Base-by-base conservation (phyloP, 2,888 invertebrate species). In the Orthosia gracilis region DNA sequence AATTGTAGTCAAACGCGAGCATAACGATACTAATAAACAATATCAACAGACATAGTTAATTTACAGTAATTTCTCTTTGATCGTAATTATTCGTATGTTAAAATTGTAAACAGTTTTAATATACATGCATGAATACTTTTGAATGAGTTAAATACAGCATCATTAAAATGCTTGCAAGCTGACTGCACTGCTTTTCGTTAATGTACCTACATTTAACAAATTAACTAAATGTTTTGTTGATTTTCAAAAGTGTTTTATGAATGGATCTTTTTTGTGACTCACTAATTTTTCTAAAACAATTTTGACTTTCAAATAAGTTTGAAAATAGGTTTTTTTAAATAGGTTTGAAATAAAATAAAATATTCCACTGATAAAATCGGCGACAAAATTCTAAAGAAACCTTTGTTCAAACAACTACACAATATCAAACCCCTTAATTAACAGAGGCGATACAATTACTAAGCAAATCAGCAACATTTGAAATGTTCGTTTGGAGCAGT, bases 401-500 rank as follows among this genome's bases (percentile, higher is more conserved):
- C 7, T 52, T 61, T 31, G 21, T 13, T 26, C 1, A 9, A 12
- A 23, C 50, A 1, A 52, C 15, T 26, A 18, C 18, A 31, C 7
- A 21, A 23, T 57, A 26, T 54, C 18, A 21, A 74, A 67, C 23
- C n/a, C 31, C 13, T 63, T 63, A 70, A 86, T 78, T 75, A 72
- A 61, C 52, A 63, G 23, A 50, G 40, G 17, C 23, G 23, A 63
- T 68, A 78, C 55, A 69, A 65, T 73, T 84, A 80, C 54, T 73
- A 68, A 67, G 77, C 64, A 73, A 78, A 52, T 70, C 52, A 57
- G 21, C 59, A 68, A 52, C n/a, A 66, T 68, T 65, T 52, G 55
- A 59, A 62, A 75, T 18, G 31, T 72, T 64, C 9, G 7, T 40
- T 40, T 40, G 9, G 9, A 40, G 40, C 40, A 40, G 40, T 40